These are phyloP conservation scores for Apamea epomidion DNA, from an alignment of 2,888 invertebrate genomes.

Conservation along the genomic window DNA sequence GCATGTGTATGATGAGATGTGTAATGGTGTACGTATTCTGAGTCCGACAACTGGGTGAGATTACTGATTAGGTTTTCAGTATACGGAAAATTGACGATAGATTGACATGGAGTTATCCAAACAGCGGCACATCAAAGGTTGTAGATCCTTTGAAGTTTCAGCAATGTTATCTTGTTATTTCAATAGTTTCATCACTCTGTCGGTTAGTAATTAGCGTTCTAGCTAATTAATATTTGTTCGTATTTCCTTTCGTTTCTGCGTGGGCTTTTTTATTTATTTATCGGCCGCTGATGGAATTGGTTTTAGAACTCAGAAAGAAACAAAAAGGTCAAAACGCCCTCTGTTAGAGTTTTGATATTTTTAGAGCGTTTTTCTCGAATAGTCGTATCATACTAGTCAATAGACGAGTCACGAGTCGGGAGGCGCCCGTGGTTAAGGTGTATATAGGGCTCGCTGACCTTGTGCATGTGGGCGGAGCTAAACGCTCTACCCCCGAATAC, in stretches of 20 bases:
- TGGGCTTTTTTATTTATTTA: background rate
- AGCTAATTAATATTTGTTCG: conserved; percentile 16
- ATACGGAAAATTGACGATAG: conserved; percentile 36
- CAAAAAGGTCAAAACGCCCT: background rate
- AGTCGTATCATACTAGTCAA: background rate
- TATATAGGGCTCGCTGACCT: too few relatives aligned
- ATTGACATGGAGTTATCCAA: conserved; percentile 30
- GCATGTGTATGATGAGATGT: background rate
- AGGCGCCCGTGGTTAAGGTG: too few relatives aligned
- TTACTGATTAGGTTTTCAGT: background rate
- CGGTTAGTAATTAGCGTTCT: conserved; percentile 20
- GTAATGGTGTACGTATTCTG: background rate
- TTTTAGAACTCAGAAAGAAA: background rate
- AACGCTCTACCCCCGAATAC: too few relatives aligned
- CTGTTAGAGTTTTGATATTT: background rate
- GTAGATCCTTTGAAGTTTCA: conserved; percentile 38
- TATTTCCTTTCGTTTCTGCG: background rate
- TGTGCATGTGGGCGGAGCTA: too few relatives aligned
- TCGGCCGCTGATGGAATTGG: background rate
- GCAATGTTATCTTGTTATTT: conserved; percentile 22
- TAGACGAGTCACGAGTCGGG: too few relatives aligned
- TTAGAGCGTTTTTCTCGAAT: too few relatives aligned
- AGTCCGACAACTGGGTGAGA: background rate
- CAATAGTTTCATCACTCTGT: conserved; percentile 5
- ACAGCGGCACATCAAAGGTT: conserved; percentile 29